These are phyloP conservation scores for Dromococcyx pavoninus DNA, from an alignment of 2,797 vertebrate genomes.

Conservation along the genomic window DNA sequence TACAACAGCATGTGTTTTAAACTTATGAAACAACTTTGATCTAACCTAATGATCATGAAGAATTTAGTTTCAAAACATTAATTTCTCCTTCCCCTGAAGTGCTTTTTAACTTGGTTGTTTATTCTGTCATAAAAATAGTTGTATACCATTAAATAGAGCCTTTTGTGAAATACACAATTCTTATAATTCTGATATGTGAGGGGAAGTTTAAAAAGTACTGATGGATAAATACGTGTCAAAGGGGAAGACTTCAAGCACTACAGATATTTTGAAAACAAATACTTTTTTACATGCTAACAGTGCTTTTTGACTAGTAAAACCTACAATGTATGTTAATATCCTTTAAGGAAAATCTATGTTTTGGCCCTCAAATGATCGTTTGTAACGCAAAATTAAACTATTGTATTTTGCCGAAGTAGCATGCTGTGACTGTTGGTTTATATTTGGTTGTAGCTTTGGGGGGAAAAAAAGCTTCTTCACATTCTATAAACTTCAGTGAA, in stretches of 20 bases:
- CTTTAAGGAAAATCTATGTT: neutral
- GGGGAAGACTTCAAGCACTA: neutral
- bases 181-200: neutral
- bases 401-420: neutral
- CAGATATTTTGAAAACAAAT: neutral
- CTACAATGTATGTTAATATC: neutral
- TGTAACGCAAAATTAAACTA: neutral
- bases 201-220: neutral
- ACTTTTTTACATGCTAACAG: neutral
- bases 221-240: neutral
- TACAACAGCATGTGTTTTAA: neutral
- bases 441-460: neutral
- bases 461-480: neutral
- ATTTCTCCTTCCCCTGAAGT: neutral
- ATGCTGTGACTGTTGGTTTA: neutral
- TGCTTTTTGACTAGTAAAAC: neutral
- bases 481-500: neutral
- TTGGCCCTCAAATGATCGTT: neutral
- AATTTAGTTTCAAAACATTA: neutral
- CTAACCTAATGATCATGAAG: neutral
- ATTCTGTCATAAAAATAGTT: neutral
- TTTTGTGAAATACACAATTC: neutral
- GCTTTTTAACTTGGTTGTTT: neutral
- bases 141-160: neutral
- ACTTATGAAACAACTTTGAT: neutral